A percentile compares a stretch with the other conserved stretches of the same genome.
Evolutionary conservation across 2,113 vertebrate genomes (phyloP).

Genomic region (Psilopsiagon aymara): DNA sequence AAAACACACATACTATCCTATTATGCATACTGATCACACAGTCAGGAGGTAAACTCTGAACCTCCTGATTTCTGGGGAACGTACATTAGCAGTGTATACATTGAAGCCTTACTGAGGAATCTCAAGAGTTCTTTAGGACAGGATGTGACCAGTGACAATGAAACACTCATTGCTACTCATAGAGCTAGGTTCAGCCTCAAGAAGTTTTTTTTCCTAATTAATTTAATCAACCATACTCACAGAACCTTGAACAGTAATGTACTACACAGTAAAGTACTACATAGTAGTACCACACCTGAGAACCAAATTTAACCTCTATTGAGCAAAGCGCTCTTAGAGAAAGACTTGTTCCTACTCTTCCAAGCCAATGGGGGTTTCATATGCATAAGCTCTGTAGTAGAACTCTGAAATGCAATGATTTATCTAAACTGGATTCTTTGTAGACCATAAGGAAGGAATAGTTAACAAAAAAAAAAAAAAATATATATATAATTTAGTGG

Average conservation of each 20-base stretch:
- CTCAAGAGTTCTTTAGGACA: not conserved
- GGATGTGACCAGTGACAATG: not conserved
- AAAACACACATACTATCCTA: not conserved
- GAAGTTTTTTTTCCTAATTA: not conserved
- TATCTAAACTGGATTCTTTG: not conserved
- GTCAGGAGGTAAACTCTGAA: not conserved
- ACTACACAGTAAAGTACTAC: not conserved
- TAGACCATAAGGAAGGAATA: not conserved
- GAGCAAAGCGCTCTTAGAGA: not conserved
- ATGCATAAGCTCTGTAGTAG: not conserved
- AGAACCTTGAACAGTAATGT: not conserved
- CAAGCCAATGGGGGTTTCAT: not conserved
- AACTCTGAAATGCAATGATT: not conserved
- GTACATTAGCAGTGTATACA: not conserved
- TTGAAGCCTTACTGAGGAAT: not conserved
- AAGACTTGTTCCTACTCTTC: not conserved
- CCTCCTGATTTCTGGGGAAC: not conserved
- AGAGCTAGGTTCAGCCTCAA: not conserved
- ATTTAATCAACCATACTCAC: not conserved
- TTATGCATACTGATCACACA: not conserved
- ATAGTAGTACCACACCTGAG: fast-evolving
- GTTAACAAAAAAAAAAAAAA: not conserved
- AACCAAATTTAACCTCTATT: not conserved
- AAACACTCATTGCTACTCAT: not conserved
- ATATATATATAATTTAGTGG: not conserved